Percentiles rank a stretch among this genome's conserved stretches.
Conservation (phyloP, 1,140 invertebrate species). For the Bacillus rossius region DNA sequence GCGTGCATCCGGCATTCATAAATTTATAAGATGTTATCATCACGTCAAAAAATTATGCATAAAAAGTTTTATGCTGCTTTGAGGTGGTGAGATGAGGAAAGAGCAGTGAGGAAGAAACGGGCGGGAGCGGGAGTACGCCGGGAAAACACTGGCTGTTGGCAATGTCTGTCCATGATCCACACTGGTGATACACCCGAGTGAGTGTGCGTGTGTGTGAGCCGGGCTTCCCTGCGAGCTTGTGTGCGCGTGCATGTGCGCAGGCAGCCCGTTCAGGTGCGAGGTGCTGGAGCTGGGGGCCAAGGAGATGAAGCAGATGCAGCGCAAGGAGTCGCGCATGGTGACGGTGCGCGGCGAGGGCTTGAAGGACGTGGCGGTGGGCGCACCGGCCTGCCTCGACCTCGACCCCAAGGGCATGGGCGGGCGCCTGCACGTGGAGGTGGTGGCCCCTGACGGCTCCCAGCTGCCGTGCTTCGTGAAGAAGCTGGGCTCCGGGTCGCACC, state of each 20-base stretch:
- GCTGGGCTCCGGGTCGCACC: conserved; percentile 45
- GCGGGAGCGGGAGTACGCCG: no score
- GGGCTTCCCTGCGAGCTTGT: no score
- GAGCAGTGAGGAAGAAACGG: no score
- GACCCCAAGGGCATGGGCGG: conserved; percentile 44
- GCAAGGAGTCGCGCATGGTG: conserved; percentile 26
- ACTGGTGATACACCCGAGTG: no score
- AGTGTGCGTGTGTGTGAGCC: no score
- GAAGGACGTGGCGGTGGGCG: conserved; percentile 49
- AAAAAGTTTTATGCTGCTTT: no score
- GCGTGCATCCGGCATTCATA: no score
- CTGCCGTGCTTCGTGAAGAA: conserved; percentile 47
- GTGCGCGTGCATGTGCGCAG: conserved; percentile 45
- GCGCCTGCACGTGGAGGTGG: conserved; percentile 29
- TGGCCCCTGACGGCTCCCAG: conserved; percentile 51
- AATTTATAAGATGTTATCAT: neutral
- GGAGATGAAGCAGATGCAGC: conserved; percentile 34
- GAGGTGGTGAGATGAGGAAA: no score
- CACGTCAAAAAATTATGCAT: no score
- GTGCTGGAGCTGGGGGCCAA: conserved; percentile 43
- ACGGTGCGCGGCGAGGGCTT: conserved; percentile 46
- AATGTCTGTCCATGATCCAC: no score
- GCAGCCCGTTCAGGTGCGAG: conserved; percentile 80
- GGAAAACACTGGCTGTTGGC: no score
- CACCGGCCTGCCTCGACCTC: conserved; percentile 53